Conservation (phyloP, 1,140 invertebrate species). For the Brachionus sp. region DNA sequence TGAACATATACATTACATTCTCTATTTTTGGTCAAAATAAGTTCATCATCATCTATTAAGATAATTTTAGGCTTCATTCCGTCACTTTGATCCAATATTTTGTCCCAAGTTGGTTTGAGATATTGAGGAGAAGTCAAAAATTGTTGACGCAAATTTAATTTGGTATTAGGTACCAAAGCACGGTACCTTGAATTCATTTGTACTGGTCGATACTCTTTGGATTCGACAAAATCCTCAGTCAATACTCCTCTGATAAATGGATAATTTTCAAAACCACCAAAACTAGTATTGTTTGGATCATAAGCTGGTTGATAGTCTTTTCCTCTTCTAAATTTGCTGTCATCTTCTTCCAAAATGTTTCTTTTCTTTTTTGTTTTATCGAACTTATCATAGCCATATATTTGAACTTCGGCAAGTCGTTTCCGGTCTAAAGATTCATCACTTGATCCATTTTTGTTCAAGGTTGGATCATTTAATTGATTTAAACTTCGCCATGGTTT, state of each 20-base stretch:
- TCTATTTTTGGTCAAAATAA: conserved; percentile 19
- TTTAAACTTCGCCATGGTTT: conserved; percentile 18
- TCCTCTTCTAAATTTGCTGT: not conserved
- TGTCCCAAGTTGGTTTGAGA: conserved; percentile 17
- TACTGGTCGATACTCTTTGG: conserved; percentile 16
- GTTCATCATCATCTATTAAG: conserved; percentile 36
- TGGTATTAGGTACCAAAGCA: not conserved
- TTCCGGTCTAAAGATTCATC: not conserved
- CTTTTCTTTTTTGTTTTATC: conserved; percentile 17
- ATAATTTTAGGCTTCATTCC: conserved; percentile 37
- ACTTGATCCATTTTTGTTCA: not conserved
- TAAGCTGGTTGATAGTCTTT: not conserved
- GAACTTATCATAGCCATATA: conserved; percentile 36
- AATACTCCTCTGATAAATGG: conserved; percentile 17
- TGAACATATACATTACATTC: conserved; percentile 44
- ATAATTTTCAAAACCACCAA: conserved; percentile 35
- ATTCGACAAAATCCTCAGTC: conserved; percentile 38
- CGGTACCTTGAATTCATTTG: not conserved
- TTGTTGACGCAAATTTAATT: conserved; percentile 35
- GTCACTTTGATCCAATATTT: not conserved
- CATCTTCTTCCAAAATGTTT: conserved; percentile 18
- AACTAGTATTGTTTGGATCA: not conserved
- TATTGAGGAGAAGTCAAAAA: conserved; percentile 37
- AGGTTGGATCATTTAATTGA: conserved; percentile 29
- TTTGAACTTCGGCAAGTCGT: conserved; percentile 30